Percentiles rank a stretch among this genome's conserved stretches.
Conservation (phyloP, 1,140 invertebrate species). For the Idris sp. region DNA sequence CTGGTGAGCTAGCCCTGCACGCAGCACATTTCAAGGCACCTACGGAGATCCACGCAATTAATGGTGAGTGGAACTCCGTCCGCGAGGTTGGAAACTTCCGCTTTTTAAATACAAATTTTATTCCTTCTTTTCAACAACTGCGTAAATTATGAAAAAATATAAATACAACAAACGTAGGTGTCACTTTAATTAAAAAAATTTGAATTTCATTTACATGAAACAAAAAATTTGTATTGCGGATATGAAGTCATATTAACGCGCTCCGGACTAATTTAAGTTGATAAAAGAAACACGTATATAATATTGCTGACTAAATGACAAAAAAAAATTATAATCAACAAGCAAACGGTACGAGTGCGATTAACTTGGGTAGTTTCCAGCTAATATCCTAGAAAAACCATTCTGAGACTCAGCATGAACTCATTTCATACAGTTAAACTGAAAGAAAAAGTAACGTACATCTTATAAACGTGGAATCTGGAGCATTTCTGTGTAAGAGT, state of each 20-base stretch:
- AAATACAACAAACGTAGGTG: too few relatives aligned
- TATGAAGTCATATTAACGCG: too few relatives aligned
- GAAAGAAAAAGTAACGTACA: constrained; percentile 5
- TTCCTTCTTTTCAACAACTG: too few relatives aligned
- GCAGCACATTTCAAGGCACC: constrained; percentile 69
- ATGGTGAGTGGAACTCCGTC: constrained; percentile 65
- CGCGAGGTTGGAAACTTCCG: constrained; percentile 46
- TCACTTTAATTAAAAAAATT: too few relatives aligned
- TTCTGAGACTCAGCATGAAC: background rate
- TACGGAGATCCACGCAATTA: constrained; percentile 68
- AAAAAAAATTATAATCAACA: constrained; percentile 24
- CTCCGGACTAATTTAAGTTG: background rate
- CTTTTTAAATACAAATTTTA: too few relatives aligned
- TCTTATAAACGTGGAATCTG: constrained; percentile 15
- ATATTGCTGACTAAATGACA: constrained; percentile 14
- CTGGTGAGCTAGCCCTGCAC: constrained; percentile 71
- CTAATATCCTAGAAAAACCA: background rate
- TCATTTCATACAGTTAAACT: constrained; percentile 7
- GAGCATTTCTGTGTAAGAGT: constrained; percentile 18
- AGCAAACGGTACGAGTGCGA: constrained; percentile 25
- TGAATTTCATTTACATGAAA: too few relatives aligned
- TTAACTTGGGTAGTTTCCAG: constrained; percentile 57
- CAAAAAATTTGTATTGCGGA: too few relatives aligned
- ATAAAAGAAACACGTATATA: background rate
- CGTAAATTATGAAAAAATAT: too few relatives aligned